These are phyloP conservation scores for Scartelaos histophorus DNA, from an alignment of 2,113 vertebrate genomes.

Conservation along the genomic window DNA sequence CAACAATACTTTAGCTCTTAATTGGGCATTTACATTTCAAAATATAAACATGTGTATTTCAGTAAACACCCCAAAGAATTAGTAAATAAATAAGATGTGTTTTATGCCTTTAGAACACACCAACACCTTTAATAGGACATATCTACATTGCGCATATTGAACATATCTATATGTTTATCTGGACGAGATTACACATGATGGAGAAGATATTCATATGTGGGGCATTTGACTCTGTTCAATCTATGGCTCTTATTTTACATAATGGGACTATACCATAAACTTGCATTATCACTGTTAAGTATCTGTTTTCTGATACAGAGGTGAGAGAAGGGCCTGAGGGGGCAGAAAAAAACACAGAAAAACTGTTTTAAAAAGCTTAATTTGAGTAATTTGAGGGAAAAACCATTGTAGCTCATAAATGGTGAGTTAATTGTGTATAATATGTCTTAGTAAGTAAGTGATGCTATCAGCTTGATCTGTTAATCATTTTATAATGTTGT, in stretches of 20 bases:
- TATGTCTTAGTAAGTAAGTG: background rate
- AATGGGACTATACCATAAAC: constrained; percentile 10
- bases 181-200: background rate
- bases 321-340: background rate
- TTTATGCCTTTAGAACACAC: too few relatives aligned
- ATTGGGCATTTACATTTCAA: too few relatives aligned
- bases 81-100: too few relatives aligned
- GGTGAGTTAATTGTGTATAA: background rate
- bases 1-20: too few relatives aligned
- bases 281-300: constrained; percentile 2
- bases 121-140: too few relatives aligned
- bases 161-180: background rate
- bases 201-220: background rate
- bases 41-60: too few relatives aligned
- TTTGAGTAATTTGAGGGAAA: background rate
- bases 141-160: background rate
- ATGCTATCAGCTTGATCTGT: background rate
- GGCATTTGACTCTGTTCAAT: background rate
- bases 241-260: constrained; percentile 1
- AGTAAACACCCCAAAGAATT: too few relatives aligned
- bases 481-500: background rate
- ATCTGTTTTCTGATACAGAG: constrained; percentile 28
- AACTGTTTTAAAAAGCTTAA: background rate
- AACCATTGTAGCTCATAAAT: background rate
- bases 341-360: too few relatives aligned